Conservation (phyloP, 35 echinoderm and acorn worm species). For the Apostichopus californicus region DNA sequence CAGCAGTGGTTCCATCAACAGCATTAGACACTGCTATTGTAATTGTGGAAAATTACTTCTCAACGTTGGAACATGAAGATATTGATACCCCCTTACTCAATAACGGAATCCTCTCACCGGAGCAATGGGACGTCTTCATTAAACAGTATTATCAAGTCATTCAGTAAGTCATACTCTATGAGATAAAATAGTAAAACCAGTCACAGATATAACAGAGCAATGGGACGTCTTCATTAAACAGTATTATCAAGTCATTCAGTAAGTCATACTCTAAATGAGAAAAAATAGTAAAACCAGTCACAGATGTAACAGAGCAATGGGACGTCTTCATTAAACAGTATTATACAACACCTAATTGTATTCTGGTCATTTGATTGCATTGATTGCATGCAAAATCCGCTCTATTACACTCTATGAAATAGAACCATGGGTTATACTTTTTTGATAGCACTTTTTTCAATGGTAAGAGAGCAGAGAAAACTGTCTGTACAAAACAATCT, state of each 20-base stretch:
- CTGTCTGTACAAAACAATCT: too few species aligned
- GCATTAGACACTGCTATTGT: slow-evolving; percentile 66
- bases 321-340: slow-evolving; percentile 85
- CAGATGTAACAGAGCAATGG: slow-evolving; percentile 49
- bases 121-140: slow-evolving; percentile 85
- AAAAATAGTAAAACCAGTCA: too few species aligned
- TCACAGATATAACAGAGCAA: background rate
- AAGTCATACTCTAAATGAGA: slow-evolving; percentile 46
- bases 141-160: slow-evolving; percentile 91
- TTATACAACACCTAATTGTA: too few species aligned
- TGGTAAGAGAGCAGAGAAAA: too few species aligned
- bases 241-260: slow-evolving; percentile 93
- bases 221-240: slow-evolving; percentile 87
- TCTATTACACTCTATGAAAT: too few species aligned
- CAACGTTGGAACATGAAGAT: slow-evolving; percentile 61
- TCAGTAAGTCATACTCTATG: slow-evolving; percentile 63
- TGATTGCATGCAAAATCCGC: too few species aligned
- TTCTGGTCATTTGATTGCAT: too few species aligned
- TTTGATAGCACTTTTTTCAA: too few species aligned
- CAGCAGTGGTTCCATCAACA: slow-evolving; percentile 37
- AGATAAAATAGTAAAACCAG: background rate
- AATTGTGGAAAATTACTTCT: slow-evolving; percentile 72
- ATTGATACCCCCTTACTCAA: slow-evolving; percentile 50
- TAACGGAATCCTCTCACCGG: slow-evolving; percentile 56
- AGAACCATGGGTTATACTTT: too few species aligned